Base-by-base conservation (phyloP, 2,797 vertebrate genomes). In the Falco peregrinus region DNA sequence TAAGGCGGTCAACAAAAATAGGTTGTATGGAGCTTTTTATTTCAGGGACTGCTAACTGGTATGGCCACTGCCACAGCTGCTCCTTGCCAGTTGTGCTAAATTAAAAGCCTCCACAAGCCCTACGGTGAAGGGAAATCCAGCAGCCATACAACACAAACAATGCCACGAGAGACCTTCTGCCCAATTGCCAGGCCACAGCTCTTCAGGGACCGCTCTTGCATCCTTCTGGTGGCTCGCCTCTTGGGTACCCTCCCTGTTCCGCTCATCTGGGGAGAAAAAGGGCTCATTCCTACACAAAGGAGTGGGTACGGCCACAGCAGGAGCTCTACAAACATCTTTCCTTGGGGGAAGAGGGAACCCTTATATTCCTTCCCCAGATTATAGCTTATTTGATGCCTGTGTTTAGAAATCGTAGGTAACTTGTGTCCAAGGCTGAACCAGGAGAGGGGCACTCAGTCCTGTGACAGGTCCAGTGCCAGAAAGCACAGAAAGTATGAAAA, bases 201-300 rank as follows among this genome's bases (percentile, higher is more conserved):
- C 89, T 93, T 88, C 3, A 2, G 83, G 80, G 94, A 94, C 56
- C 2, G 6, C 43, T 79, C 51, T 60, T 60, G 24, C 56, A 87
- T 95, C 91, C 89, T 96, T 93, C 63, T 94, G 51, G 47, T 90
- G 77, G 14, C 51, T 95, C 82, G 48, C 18, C 25, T 84, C 43
- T 90, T 88, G 4, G 4, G 73, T 73, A 73, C 37, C 57, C 63
- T 94, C 88, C 80, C 84, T 75, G 26, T 37, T 65, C 37, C 1
- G 4, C 21, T 78, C 22, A 3, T 68, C 26, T 51, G 25, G 59
- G 39, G 31, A 69, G 84, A 82, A 92, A 94, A 91, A 64, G 6
- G n/a, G 21, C 29, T 69, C 1, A 2, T 84, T 69, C 39, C 74
- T 93, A 43, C n/a, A 51, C 57, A 87, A 41, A 83, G 83, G 50